Percentiles rank a stretch among this genome's conserved stretches.
Evolutionary conservation across 2,888 invertebrate genomes (phyloP).

Genomic region (Hymenopus coronatus): DNA sequence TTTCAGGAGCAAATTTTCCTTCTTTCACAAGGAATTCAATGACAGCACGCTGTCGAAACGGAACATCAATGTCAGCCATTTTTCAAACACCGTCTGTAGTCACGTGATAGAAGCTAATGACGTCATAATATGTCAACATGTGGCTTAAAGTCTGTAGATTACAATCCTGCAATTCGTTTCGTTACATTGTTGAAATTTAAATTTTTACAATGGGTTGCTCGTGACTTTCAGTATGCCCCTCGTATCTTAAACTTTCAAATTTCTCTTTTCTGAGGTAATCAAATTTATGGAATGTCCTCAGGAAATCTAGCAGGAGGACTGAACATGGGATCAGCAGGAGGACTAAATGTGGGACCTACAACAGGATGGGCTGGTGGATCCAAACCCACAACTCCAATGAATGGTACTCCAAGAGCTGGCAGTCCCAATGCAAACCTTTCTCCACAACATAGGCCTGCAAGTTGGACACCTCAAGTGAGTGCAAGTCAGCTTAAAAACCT

Average conservation of each 20-base stretch:
- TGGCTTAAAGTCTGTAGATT: too few relatives aligned
- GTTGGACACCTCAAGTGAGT: constrained; percentile 22
- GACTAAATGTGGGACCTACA: constrained; percentile 20
- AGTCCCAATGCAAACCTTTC: constrained; percentile 36
- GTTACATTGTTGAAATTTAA: too few relatives aligned
- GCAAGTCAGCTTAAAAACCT: neutral
- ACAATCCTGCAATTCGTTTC: too few relatives aligned
- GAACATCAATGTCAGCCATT: too few relatives aligned
- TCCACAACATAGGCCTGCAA: constrained; percentile 29
- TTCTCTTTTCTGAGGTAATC: neutral
- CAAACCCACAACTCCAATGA: constrained; percentile 39
- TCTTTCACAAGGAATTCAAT: too few relatives aligned
- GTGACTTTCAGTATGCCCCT: too few relatives aligned
- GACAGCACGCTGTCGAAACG: too few relatives aligned
- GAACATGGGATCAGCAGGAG: neutral
- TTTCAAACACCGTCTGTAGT: too few relatives aligned
- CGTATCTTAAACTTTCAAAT: neutral
- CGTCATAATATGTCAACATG: too few relatives aligned
- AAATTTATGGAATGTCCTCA: constrained; percentile 16
- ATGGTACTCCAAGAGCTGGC: constrained; percentile 45
- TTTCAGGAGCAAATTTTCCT: too few relatives aligned
- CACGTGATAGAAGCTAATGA: too few relatives aligned
- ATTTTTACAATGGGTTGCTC: too few relatives aligned
- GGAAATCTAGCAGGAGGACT: constrained; percentile 44
- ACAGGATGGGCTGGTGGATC: constrained; percentile 30